Evolutionary conservation across 2,113 vertebrate species (phyloP), one percentile per base, ranked within the genome.

Genomic region (Polypterus senegalus): DNA sequence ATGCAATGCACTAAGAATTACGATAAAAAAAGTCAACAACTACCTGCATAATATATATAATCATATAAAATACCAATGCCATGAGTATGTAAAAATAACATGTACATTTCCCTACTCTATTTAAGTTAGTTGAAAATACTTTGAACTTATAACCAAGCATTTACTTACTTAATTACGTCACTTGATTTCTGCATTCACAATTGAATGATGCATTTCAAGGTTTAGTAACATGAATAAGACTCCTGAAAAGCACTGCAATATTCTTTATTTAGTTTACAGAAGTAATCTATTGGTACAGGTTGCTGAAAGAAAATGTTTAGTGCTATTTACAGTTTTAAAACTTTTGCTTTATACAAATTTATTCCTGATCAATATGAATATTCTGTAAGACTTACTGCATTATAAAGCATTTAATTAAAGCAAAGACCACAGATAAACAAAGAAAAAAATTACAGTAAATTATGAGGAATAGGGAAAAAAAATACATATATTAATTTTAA

Each of bases 241-340:
- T 27, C 27, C 71, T 67, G 62, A 73, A 77, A 74, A 71, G 79
- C 86, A 91, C 84, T 92, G 94, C 78, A 79, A 84, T 92, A 84
- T 83, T 84, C 72, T 90, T 95, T 91, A 93, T 97, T 92, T 83
- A 89, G 89, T 92, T 93, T 93, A 92, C 89, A 93, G 86, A 89
- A 89, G 77, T 88, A 87, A 84, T 92, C 83, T 91, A 79, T 92
- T 89, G 88, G 88, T 90, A 87, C 84, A 94, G 86, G 86, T 83
- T 85, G 85, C 86, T 82, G 84, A 82, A 89, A 86, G 81, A 85
- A 86, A 88, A 85, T 83, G 84, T 88, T 94, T 93, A 95, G 91
- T 92, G 86, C 88, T 97, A 97, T 97, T 91, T 96, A 97, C 92
- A 75, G 76, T 89, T 93, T 88, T 87, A 92, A 94, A 92, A 93